Evolutionary conservation across 2,888 invertebrate genomes (phyloP).

Genomic region (Apamea sordens): DNA sequence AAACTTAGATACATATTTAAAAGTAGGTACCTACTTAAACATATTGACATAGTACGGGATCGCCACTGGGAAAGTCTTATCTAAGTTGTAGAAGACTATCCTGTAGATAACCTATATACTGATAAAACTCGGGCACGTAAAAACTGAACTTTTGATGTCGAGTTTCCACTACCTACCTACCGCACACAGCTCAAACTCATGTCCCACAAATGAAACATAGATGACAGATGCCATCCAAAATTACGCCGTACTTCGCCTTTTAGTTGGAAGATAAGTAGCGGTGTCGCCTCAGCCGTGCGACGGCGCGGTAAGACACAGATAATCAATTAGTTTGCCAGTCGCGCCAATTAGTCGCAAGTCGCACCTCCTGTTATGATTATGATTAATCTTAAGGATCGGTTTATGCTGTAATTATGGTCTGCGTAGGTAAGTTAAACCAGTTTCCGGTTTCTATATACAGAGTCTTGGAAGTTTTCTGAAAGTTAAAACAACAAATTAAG

Average conservation of each 20-base stretch:
- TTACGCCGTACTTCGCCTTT: slow-evolving; percentile 46
- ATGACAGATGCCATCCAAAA: slow-evolving; percentile 54
- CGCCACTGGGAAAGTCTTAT: background rate
- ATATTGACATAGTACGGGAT: too few relatives aligned
- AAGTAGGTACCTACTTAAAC: background rate
- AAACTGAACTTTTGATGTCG: background rate
- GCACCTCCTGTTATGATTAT: slow-evolving; percentile 81
- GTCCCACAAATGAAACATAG: slow-evolving; percentile 37
- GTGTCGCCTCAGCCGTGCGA: slow-evolving; percentile 45
- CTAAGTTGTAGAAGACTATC: background rate
- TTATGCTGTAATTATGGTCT: slow-evolving; percentile 50
- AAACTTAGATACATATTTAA: background rate
- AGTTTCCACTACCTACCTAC: background rate
- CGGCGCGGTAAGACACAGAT: slow-evolving; percentile 74
- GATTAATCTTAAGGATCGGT: slow-evolving; percentile 74
- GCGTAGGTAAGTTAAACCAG: background rate
- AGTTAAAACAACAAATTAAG: background rate
- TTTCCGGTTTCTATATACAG: background rate
- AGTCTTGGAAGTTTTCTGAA: background rate
- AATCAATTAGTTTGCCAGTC: slow-evolving; percentile 82
- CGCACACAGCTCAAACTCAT: slow-evolving; percentile 9
- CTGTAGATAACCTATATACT: background rate
- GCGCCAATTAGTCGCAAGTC: slow-evolving; percentile 81
- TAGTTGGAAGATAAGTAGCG: slow-evolving; percentile 57
- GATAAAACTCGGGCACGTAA: background rate